Conservation (phyloP, 2,113 vertebrate species). For the Rhinoptilus africanus region DNA sequence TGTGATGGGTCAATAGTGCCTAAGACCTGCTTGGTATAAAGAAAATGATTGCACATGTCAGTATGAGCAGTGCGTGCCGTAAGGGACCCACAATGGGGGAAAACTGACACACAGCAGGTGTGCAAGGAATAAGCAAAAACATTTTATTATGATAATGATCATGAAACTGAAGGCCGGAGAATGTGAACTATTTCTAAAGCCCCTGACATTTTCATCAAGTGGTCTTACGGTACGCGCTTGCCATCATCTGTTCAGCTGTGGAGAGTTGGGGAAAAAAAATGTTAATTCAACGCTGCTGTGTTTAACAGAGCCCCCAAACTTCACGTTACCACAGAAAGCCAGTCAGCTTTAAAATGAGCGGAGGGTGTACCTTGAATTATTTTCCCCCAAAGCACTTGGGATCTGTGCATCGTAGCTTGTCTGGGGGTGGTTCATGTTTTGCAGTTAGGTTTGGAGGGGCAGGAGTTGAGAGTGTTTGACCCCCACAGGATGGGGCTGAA, state of each 20-base stretch:
- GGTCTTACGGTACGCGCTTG: not conserved
- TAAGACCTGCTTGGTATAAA: not conserved
- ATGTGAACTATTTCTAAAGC: conserved; percentile 49
- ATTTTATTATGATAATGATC: conserved; percentile 55
- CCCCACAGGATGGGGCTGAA: not conserved
- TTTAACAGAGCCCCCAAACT: not conserved
- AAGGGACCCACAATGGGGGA: not conserved
- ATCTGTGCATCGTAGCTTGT: not conserved
- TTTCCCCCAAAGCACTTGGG: not conserved
- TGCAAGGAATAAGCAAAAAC: conserved; percentile 34
- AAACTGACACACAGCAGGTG: conserved; percentile 67
- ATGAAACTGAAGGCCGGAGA: conserved; percentile 56
- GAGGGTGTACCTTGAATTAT: not conserved
- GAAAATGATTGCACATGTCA: not conserved
- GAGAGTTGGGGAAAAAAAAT: not conserved
- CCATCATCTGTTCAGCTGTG: conserved; percentile 47
- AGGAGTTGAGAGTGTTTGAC: not conserved
- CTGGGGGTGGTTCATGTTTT: not conserved
- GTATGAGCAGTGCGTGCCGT: not conserved
- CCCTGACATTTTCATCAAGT: conserved; percentile 1
- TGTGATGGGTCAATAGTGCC: not conserved
- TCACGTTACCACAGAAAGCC: not conserved
- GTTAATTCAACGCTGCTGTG: not conserved
- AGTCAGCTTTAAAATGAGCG: not conserved
- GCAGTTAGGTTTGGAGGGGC: not conserved